Percentiles rank a stretch among this genome's conserved stretches.
Conservation (phyloP, 2,797 vertebrate species). For the Rhabdophis nuchalis region DNA sequence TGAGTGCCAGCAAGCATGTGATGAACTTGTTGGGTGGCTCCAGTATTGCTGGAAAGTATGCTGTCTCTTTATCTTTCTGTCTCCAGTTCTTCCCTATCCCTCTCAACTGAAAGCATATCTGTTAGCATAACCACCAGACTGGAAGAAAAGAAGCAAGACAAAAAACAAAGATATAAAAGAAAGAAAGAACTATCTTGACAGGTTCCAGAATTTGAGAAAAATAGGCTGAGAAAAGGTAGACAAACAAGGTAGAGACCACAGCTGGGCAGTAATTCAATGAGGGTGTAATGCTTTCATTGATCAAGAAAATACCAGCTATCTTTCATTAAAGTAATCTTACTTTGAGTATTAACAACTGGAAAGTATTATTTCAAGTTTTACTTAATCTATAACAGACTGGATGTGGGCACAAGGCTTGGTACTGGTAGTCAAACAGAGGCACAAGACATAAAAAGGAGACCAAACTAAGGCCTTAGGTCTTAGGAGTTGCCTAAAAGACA, state of each 20-base stretch:
- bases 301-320: background rate
- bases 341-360: background rate
- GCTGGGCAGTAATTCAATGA: background rate
- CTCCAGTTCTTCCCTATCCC: background rate
- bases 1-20: background rate
- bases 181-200: background rate
- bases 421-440: background rate
- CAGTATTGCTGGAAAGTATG: background rate
- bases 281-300: background rate
- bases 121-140: background rate
- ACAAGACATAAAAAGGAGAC: background rate
- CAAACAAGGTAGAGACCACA: background rate
- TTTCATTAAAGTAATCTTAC: background rate
- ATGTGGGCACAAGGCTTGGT: background rate
- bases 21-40: background rate
- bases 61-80: background rate
- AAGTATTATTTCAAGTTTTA: background rate
- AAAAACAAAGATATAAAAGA: background rate
- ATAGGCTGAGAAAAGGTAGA: background rate
- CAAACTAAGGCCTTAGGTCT: background rate
- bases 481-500: background rate
- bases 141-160: background rate
- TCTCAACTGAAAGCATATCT: background rate
- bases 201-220: background rate
- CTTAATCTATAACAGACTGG: background rate